A percentile compares a stretch with the other conserved stretches of the same genome.
Evolutionary conservation across 2,113 vertebrate genomes (phyloP).

Genomic region (Larimichthys polyactis): DNA sequence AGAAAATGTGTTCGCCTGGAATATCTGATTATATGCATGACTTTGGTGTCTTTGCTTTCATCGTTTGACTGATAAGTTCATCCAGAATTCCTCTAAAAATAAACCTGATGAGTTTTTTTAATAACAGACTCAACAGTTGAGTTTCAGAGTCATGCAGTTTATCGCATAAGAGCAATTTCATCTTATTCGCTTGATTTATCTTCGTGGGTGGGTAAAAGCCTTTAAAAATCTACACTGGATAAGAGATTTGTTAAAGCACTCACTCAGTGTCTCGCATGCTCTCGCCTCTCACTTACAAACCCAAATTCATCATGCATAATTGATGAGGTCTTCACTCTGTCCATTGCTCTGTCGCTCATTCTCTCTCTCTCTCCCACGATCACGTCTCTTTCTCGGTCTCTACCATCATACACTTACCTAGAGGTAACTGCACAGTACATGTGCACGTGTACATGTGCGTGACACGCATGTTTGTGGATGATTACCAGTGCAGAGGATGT

Average conservation of each 20-base stretch:
- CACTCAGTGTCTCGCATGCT: constrained; percentile 2
- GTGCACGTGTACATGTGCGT: not conserved
- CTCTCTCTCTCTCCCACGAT: not conserved
- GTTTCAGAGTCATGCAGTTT: not conserved
- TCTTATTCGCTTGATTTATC: constrained; percentile 9
- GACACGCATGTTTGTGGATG: not conserved
- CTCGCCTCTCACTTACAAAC: constrained; percentile 25
- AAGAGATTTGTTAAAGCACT: constrained; percentile 37
- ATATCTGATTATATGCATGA: no score
- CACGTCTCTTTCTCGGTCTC: not conserved
- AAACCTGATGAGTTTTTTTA: not conserved
- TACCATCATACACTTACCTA: not conserved
- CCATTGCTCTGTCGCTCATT: not conserved
- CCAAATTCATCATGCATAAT: constrained; percentile 50
- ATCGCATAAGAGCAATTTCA: not conserved
- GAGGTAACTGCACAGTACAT: not conserved
- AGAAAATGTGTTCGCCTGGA: no score
- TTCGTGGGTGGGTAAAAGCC: constrained; percentile 1
- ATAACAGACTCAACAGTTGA: not conserved
- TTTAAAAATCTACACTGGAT: not conserved
- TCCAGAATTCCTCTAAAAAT: not conserved
- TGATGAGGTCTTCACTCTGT: constrained; percentile 19
- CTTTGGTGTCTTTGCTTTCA: not conserved
- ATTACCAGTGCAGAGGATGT: constrained; percentile 10
- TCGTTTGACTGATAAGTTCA: not conserved